Evolutionary conservation across 2,797 vertebrate genomes (phyloP).

Genomic region (Cynodonichthys magdalenae): DNA sequence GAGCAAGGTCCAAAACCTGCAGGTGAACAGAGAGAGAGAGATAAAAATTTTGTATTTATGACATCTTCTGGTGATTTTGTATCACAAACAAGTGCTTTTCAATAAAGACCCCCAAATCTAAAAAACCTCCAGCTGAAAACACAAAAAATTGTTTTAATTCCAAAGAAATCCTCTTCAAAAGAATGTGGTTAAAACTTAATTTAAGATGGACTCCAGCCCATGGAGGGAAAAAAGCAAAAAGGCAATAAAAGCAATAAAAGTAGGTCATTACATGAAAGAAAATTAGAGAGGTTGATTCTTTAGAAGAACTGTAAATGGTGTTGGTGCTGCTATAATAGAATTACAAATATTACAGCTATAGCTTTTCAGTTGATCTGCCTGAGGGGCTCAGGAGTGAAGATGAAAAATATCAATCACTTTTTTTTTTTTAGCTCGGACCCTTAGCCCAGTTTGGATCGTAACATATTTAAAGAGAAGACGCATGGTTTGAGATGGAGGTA

Average conservation of each 20-base stretch:
- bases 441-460: too few relatives aligned
- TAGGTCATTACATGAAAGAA: slow-evolving; percentile 21
- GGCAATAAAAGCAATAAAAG: slow-evolving; percentile 34
- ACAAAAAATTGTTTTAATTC: background rate
- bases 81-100: background rate
- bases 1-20: slow-evolving; percentile 42
- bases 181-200: slow-evolving; percentile 4
- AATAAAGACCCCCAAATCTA: background rate
- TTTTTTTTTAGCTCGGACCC: background rate
- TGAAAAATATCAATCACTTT: slow-evolving; percentile 21
- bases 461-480: too few relatives aligned
- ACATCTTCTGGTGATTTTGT: background rate
- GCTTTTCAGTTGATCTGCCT: background rate
- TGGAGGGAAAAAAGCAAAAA: slow-evolving; percentile 4
- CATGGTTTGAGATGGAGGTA: too few relatives aligned
- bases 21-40: slow-evolving; percentile 11
- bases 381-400: slow-evolving; percentile 15
- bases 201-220: slow-evolving; percentile 22
- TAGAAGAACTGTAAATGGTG: slow-evolving; percentile 16
- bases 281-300: background rate
- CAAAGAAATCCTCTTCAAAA: background rate
- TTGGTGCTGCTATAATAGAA: slow-evolving; percentile 21
- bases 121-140: too few relatives aligned
- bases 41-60: too few relatives aligned
- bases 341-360: slow-evolving; percentile 31